phyloP scores from a whole-genome alignment of 2,113 vertebrate genomes.

The Ramphastos sulfuratus region DNA sequence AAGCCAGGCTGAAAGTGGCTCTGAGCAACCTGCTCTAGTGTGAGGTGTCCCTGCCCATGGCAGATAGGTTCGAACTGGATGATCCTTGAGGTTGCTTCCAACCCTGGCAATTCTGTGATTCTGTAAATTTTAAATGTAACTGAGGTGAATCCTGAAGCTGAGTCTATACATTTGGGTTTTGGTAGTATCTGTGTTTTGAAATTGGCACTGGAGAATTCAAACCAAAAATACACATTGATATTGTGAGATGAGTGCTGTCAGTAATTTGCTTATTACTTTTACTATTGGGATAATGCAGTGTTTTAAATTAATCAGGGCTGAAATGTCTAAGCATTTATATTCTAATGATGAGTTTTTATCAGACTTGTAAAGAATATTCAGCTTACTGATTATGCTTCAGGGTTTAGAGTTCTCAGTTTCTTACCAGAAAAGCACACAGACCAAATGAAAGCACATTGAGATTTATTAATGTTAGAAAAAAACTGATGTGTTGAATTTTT shows the following conservation, averaged over 20 bases:
- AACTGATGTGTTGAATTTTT: not conserved
- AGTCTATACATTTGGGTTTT: accelerated
- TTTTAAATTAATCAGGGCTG: not conserved
- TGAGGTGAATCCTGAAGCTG: not conserved
- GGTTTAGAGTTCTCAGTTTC: not conserved
- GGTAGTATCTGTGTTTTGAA: not conserved
- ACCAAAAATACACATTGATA: not conserved
- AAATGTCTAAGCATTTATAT: not conserved
- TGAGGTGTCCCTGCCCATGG: too few relatives aligned
- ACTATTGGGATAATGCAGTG: not conserved
- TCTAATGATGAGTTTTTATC: not conserved
- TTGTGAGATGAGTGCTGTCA: not conserved
- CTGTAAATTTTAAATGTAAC: not conserved
- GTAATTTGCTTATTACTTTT: not conserved
- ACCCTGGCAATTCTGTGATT: too few relatives aligned
- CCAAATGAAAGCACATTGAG: not conserved
- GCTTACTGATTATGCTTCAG: not conserved
- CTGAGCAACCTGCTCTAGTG: too few relatives aligned
- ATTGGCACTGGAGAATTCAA: not conserved
- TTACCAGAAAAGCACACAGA: not conserved
- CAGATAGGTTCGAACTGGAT: too few relatives aligned
- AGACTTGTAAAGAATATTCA: not conserved
- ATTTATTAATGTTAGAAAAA: not conserved
- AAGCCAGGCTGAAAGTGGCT: too few relatives aligned
- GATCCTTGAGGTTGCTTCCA: too few relatives aligned